Evolutionary conservation across 1,140 invertebrate genomes (phyloP).

Genomic region (Samia ricini): DNA sequence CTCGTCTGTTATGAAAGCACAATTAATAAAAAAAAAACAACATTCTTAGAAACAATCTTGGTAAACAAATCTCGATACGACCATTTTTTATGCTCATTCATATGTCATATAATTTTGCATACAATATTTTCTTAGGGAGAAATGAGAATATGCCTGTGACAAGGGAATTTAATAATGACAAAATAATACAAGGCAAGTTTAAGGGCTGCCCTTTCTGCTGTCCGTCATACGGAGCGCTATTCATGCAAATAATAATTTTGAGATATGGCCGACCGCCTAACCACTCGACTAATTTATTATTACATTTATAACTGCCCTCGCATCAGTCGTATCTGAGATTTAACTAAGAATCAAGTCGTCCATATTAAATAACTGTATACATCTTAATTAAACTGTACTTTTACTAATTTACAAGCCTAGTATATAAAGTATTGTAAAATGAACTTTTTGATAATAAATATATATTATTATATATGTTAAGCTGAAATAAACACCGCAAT

Average conservation of each 20-base stretch:
- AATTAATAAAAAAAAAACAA: background rate
- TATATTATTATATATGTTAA: no score
- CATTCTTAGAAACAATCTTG: background rate
- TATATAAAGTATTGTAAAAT: no score
- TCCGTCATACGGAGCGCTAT: slow-evolving; percentile 72
- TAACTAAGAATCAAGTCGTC: background rate
- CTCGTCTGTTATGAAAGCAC: no score
- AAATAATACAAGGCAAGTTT: slow-evolving; percentile 76
- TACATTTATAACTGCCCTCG: slow-evolving; percentile 9
- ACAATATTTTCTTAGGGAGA: slow-evolving; percentile 71
- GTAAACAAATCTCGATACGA: slow-evolving; percentile 52
- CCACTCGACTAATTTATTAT: slow-evolving; percentile 70
- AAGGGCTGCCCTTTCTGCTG: slow-evolving; percentile 74
- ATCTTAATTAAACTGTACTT: no score
- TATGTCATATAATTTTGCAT: slow-evolving; percentile 77
- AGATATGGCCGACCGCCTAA: slow-evolving; percentile 70
- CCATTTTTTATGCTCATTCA: slow-evolving; percentile 71
- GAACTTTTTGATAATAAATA: no score
- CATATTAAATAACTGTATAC: no score
- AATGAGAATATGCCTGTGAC: slow-evolving; percentile 68
- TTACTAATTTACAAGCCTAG: no score
- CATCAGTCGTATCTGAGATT: background rate
- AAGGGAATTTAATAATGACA: slow-evolving; percentile 77
- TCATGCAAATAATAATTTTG: slow-evolving; percentile 70
- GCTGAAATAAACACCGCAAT: no score